These are phyloP conservation scores for Eulemur rubriventer DNA, from an alignment of 2,797 vertebrate species.

Conservation along the genomic window DNA sequence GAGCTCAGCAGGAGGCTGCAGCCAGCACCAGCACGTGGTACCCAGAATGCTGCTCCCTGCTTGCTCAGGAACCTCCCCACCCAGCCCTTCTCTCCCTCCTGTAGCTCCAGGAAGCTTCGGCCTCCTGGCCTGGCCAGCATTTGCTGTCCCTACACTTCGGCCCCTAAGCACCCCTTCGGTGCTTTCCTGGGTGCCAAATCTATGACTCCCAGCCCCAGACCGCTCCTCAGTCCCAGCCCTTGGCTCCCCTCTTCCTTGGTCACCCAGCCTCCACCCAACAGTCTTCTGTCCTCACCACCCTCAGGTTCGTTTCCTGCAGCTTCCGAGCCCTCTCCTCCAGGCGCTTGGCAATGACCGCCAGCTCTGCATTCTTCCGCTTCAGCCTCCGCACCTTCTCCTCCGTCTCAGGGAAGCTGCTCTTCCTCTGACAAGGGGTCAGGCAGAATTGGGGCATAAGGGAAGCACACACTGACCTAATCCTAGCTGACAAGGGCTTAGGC, in stretches of 20 bases:
- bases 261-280: not conserved
- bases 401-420: conserved; percentile 95
- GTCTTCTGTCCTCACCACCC: conserved; percentile 88
- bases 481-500: not conserved
- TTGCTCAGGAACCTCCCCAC: not conserved
- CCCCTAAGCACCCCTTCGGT: not conserved
- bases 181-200: not conserved
- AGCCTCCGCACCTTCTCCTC: conserved; percentile 98
- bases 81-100: not conserved
- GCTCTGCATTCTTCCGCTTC: conserved; percentile 96
- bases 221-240: not conserved
- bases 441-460: conserved; percentile 42
- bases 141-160: not conserved
- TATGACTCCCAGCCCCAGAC: not conserved
- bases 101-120: not conserved
- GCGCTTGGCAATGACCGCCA: conserved; percentile 96
- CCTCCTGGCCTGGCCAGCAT: not conserved
- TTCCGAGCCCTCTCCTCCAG: conserved; percentile 97
- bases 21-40: conserved; percentile 47
- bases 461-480: not conserved
- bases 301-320: conserved; percentile 98
- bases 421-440: conserved; percentile 87
- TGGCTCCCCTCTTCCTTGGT: not conserved
- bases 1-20: conserved; percentile 65
- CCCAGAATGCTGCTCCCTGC: conserved; percentile 50